phyloP scores from a whole-genome alignment of 2,888 invertebrate species.

The Molorchus minor region DNA sequence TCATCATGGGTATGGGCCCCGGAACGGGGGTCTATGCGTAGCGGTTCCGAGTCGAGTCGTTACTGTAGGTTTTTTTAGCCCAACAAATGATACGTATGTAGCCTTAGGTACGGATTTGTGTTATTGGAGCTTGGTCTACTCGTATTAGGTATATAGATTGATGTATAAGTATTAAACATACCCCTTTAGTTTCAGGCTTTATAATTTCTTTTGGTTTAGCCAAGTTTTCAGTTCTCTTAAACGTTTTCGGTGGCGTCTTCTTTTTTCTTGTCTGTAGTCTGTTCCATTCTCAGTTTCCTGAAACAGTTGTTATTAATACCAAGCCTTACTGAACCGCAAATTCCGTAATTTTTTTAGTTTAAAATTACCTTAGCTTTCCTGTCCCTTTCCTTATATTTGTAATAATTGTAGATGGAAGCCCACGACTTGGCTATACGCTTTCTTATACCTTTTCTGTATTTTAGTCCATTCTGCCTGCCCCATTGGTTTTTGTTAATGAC shows the following conservation, averaged over 20 bases:
- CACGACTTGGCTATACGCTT: constrained; percentile 44
- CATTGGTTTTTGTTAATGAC: constrained; percentile 35
- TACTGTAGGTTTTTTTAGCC: too few relatives aligned
- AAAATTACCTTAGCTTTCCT: background rate
- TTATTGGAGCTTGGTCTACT: too few relatives aligned
- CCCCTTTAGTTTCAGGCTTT: background rate
- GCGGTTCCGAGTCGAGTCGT: too few relatives aligned
- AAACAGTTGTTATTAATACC: background rate
- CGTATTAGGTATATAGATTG: too few relatives aligned
- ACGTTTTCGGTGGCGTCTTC: background rate
- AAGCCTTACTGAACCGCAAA: too few relatives aligned
- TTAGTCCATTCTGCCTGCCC: constrained; percentile 17
- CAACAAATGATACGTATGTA: too few relatives aligned
- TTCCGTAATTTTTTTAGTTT: constrained; percentile 3
- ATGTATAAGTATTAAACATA: too few relatives aligned
- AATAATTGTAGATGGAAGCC: constrained; percentile 51
- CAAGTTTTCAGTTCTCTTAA: background rate
- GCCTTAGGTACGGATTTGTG: too few relatives aligned
- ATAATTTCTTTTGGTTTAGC: background rate
- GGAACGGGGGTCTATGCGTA: too few relatives aligned
- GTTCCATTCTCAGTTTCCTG: constrained; percentile 22
- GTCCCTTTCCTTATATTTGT: constrained; percentile 43
- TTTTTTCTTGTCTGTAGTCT: background rate
- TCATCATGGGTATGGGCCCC: too few relatives aligned
- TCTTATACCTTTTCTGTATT: constrained; percentile 32